Evolutionary conservation across 2,797 vertebrate species (phyloP).

Genomic region (Propithecus perrieri): DNA sequence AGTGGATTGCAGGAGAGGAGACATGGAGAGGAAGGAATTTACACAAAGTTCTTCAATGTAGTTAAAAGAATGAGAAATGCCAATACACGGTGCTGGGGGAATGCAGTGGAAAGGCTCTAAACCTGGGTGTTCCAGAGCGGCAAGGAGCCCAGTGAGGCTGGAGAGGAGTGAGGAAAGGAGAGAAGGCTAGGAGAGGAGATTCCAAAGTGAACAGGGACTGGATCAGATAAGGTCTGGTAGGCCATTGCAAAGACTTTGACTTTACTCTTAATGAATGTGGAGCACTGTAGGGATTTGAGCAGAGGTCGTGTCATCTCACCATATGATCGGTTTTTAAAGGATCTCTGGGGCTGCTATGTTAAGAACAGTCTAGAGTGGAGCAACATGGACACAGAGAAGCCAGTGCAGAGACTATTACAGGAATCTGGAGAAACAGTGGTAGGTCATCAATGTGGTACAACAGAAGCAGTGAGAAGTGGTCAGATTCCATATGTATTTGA

Average conservation of each 20-base stretch:
- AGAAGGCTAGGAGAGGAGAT: background rate
- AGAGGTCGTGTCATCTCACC: background rate
- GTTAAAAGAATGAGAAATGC: background rate
- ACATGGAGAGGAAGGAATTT: background rate
- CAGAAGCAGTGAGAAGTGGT: background rate
- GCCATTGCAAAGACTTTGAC: background rate
- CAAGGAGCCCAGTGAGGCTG: background rate
- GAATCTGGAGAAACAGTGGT: background rate
- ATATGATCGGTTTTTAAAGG: background rate
- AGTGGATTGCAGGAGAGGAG: background rate
- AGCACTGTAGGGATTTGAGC: background rate
- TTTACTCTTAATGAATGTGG: background rate
- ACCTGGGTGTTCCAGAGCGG: background rate
- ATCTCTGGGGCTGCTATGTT: background rate
- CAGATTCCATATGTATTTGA: background rate
- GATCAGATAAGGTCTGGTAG: background rate
- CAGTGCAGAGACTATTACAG: background rate
- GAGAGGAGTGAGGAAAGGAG: background rate
- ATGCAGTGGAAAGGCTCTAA: background rate
- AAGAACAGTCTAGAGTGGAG: background rate
- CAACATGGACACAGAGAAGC: background rate
- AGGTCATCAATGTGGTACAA: background rate
- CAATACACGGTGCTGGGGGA: too few species aligned
- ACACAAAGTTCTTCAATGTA: background rate
- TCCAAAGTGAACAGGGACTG: background rate